A percentile compares a stretch with the other conserved stretches of the same genome.
These are phyloP conservation scores for Margarornis squamiger DNA, from an alignment of 2,797 vertebrate species.

Conservation along the genomic window DNA sequence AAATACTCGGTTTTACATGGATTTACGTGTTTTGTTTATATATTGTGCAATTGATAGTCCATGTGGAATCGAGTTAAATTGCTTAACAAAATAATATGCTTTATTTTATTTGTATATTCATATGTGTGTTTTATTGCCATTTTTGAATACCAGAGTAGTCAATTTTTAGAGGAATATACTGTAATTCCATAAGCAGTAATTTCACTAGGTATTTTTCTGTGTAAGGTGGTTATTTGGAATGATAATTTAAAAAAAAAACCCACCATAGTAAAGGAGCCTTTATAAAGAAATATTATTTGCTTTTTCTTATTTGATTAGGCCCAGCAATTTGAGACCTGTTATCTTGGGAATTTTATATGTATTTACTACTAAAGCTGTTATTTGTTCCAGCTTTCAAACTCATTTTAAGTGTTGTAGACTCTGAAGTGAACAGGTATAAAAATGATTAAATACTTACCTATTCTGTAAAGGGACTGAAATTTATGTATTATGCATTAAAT, in stretches of 20 bases:
- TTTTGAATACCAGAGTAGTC: not conserved
- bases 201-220: not conserved
- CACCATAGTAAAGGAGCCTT: not conserved
- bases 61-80: not conserved
- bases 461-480: not conserved
- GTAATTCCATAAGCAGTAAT: not conserved
- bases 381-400: not conserved
- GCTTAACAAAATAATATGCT: not conserved
- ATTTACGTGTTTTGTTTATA: not conserved
- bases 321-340: not conserved
- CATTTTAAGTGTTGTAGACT: not conserved
- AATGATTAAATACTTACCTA: not conserved
- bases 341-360: not conserved
- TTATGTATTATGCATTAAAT: not conserved
- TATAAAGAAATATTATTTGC: not conserved
- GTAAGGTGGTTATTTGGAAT: not conserved
- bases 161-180: not conserved
- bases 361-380: not conserved
- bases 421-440: not conserved
- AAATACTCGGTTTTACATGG: not conserved
- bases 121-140: not conserved
- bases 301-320: not conserved
- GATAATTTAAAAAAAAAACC: not conserved
- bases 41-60: not conserved
- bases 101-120: not conserved